phyloP scores from a whole-genome alignment of 1,140 invertebrate species.

The Proctacanthus coquilletti region DNA sequence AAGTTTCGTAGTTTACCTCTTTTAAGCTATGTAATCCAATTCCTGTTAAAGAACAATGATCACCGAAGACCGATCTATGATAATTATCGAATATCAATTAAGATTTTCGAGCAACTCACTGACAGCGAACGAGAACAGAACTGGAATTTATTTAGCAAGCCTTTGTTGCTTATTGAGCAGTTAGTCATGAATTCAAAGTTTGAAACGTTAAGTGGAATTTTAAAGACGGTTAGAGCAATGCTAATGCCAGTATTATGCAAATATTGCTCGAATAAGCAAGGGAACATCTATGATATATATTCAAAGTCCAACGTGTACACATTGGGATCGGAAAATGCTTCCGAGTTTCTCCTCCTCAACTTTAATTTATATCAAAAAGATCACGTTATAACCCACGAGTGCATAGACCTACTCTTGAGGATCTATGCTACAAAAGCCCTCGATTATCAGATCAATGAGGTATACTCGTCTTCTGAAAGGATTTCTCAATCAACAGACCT shows the following conservation, averaged over 20 bases:
- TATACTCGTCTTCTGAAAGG: slow-evolving; percentile 23
- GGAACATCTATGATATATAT: slow-evolving; percentile 15
- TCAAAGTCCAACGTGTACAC: slow-evolving; percentile 1
- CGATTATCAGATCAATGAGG: slow-evolving; percentile 43
- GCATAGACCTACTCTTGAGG: slow-evolving; percentile 47
- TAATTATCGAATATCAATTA: slow-evolving; percentile 36
- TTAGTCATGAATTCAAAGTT: slow-evolving; percentile 60
- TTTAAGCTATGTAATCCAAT: slow-evolving; percentile 43
- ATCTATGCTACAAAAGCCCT: slow-evolving; percentile 57
- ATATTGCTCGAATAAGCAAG: slow-evolving; percentile 22
- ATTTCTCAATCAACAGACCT: slow-evolving; percentile 30
- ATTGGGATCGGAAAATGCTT: slow-evolving; percentile 3
- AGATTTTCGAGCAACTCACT: slow-evolving; percentile 30
- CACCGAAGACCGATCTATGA: slow-evolving; percentile 34
- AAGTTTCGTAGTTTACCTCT: slow-evolving; percentile 43
- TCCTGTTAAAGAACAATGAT: slow-evolving; percentile 38
- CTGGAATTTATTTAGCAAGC: slow-evolving; percentile 46
- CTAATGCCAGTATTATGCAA: slow-evolving; percentile 13
- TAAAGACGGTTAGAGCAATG: slow-evolving; percentile 11
- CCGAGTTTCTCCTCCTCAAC: slow-evolving; percentile 22
- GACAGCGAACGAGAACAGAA: slow-evolving; percentile 36
- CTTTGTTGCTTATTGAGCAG: slow-evolving; percentile 54
- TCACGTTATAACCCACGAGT: slow-evolving; percentile 31
- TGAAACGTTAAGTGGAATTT: slow-evolving; percentile 42
- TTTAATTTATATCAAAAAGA: slow-evolving; percentile 26